Evolutionary conservation across 1,140 invertebrate genomes (phyloP).

Genomic region (Caerostris extrusa): DNA sequence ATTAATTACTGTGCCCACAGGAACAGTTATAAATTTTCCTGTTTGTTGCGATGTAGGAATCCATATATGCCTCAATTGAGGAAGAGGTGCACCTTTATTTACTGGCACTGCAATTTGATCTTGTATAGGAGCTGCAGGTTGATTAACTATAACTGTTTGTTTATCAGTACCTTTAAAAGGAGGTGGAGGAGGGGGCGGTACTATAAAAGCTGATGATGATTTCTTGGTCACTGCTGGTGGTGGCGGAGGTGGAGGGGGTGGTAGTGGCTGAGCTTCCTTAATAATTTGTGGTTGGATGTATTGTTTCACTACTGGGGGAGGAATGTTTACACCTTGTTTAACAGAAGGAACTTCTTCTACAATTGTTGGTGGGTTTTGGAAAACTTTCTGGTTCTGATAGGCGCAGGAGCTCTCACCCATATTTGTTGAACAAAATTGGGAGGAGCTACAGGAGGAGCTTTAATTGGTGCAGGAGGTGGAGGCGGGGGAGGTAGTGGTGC

Average conservation of each 20-base stretch:
- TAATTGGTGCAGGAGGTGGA: not conserved
- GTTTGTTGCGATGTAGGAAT: slow-evolving; percentile 64
- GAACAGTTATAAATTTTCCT: slow-evolving; percentile 72
- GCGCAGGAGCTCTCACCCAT: slow-evolving; percentile 26
- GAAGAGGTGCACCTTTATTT: not conserved
- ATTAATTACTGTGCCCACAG: not conserved
- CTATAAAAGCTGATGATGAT: not conserved
- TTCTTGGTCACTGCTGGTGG: slow-evolving; percentile 2
- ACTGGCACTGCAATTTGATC: not conserved
- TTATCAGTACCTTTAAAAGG: slow-evolving; percentile 19
- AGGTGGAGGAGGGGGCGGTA: slow-evolving; percentile 30
- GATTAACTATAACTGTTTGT: slow-evolving; percentile 31
- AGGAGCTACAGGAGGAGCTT: not conserved
- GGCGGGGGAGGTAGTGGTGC: not conserved
- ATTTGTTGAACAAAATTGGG: slow-evolving; percentile 45
- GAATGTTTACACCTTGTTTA: slow-evolving; percentile 15
- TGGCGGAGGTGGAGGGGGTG: slow-evolving; percentile 44
- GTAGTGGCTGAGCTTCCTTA: slow-evolving; percentile 35
- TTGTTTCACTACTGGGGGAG: slow-evolving; percentile 47
- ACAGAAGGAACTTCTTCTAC: slow-evolving; percentile 17
- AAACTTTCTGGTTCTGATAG: not conserved
- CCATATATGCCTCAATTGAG: slow-evolving; percentile 64
- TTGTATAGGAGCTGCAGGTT: not conserved
- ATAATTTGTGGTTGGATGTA: slow-evolving; percentile 31
- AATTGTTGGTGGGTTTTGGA: not conserved